These are phyloP conservation scores for Pseudomyrmex gracilis DNA, from an alignment of 1,140 invertebrate genomes.

Conservation along the genomic window DNA sequence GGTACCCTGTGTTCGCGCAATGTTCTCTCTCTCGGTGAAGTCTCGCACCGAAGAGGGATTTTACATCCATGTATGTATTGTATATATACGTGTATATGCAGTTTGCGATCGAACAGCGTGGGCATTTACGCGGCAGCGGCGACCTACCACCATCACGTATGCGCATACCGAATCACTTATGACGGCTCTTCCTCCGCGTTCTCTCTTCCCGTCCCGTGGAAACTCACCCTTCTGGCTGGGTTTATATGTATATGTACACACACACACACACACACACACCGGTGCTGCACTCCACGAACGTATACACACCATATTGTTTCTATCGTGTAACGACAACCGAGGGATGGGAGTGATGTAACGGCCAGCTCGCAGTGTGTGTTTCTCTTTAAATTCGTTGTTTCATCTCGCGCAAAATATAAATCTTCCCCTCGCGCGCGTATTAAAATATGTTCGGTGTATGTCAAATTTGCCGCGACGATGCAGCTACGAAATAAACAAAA, in stretches of 20 bases:
- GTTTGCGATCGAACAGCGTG: slow-evolving; percentile 34
- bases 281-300: slow-evolving; percentile 28
- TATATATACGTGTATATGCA: slow-evolving; percentile 11
- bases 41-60: background rate
- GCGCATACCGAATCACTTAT: slow-evolving; percentile 48
- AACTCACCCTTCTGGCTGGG: too few relatives aligned
- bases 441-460: background rate
- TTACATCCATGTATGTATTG: background rate
- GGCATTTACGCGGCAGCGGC: slow-evolving; percentile 22
- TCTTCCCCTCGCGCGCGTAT: background rate
- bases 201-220: background rate
- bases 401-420: slow-evolving; percentile 14
- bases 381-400: slow-evolving; percentile 26
- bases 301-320: slow-evolving; percentile 33
- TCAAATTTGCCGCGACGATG: background rate
- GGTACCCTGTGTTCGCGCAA: background rate
- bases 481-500: too few relatives aligned
- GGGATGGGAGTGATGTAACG: slow-evolving; percentile 8
- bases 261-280: background rate
- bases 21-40: background rate
- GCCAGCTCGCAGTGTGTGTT: background rate
- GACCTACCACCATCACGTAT: slow-evolving; percentile 35
- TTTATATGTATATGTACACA: too few relatives aligned
- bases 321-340: slow-evolving; percentile 1
- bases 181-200: background rate